Evolutionary conservation across 2,888 invertebrate genomes (phyloP).

Genomic region (Agrochola circellaris): DNA sequence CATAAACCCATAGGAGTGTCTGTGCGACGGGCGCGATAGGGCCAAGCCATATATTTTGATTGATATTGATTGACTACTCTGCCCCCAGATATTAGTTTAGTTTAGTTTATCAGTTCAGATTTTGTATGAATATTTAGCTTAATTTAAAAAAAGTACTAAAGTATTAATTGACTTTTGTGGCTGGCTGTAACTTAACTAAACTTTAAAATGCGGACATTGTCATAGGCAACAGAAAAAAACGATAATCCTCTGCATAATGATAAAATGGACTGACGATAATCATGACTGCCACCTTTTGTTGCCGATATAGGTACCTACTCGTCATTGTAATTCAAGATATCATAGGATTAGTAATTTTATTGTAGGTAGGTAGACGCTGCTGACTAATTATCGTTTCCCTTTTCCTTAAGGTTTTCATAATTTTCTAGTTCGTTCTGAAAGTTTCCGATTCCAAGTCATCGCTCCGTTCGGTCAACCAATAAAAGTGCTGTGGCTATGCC

Average conservation of each 20-base stretch:
- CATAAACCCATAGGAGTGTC: too few species aligned
- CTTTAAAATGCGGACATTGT: background rate
- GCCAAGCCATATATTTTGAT: too few species aligned
- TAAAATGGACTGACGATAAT: slow-evolving; percentile 3
- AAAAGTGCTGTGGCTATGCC: background rate
- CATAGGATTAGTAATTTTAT: slow-evolving; percentile 2
- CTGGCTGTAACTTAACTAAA: background rate
- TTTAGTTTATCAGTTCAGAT: too few species aligned
- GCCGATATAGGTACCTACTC: background rate
- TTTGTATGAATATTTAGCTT: background rate
- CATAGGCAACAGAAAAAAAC: background rate
- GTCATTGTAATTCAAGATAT: slow-evolving; percentile 11
- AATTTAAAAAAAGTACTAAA: background rate
- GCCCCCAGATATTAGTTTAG: too few species aligned
- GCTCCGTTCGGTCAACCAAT: background rate
- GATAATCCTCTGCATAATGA: slow-evolving; percentile 8
- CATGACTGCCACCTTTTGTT: slow-evolving; percentile 14
- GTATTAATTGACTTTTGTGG: background rate
- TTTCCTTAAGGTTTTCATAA: slow-evolving; percentile 31
- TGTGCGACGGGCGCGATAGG: too few species aligned
- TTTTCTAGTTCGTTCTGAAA: background rate
- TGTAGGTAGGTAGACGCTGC: background rate
- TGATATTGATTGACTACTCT: too few species aligned
- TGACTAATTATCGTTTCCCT: slow-evolving; percentile 31
- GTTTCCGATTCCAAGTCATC: background rate